A percentile compares a stretch with the other conserved stretches of the same genome.
phyloP scores from a whole-genome alignment of 2,888 invertebrate species.

The Polietes domitor region DNA sequence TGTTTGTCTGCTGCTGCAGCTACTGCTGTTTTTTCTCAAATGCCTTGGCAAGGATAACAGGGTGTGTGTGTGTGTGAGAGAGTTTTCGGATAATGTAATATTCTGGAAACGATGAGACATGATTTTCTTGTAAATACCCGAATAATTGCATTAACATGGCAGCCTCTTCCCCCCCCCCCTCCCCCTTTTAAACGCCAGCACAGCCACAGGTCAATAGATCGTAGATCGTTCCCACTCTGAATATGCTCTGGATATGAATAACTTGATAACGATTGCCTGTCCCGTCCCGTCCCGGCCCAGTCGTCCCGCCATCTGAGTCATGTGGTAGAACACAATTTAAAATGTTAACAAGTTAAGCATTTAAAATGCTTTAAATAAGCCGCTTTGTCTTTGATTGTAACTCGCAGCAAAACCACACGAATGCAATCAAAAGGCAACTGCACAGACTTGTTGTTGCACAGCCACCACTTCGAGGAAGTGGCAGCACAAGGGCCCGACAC shows the following conservation, averaged over 20 bases:
- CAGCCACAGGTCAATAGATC: not conserved
- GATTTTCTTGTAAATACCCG: constrained; percentile 53
- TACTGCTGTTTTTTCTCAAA: constrained; percentile 7
- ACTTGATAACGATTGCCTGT: not conserved
- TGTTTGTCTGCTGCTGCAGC: not conserved
- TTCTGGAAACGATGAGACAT: constrained; percentile 22
- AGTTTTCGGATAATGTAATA: constrained; percentile 4
- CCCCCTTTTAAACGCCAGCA: not conserved
- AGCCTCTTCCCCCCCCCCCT: not conserved
- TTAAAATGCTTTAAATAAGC: constrained; percentile 63
- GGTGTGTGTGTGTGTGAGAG: not conserved
- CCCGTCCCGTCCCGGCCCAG: not conserved
- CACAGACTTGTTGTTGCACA: not conserved
- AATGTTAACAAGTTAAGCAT: constrained; percentile 65
- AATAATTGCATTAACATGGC: constrained; percentile 47
- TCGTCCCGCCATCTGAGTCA: not conserved
- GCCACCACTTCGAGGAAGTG: not conserved
- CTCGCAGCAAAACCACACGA: constrained; percentile 23
- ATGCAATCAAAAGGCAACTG: constrained; percentile 34
- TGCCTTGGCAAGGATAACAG: not conserved
- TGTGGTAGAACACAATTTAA: constrained; percentile 17
- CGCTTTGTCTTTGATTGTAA: constrained; percentile 61
- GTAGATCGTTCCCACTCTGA: not conserved
- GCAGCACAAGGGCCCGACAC: not conserved
- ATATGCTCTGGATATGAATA: not conserved